Percentiles rank a stretch among this genome's conserved stretches.
Evolutionary conservation across 2,797 vertebrate genomes (phyloP).

Genomic region (Benthosema pterotum): DNA sequence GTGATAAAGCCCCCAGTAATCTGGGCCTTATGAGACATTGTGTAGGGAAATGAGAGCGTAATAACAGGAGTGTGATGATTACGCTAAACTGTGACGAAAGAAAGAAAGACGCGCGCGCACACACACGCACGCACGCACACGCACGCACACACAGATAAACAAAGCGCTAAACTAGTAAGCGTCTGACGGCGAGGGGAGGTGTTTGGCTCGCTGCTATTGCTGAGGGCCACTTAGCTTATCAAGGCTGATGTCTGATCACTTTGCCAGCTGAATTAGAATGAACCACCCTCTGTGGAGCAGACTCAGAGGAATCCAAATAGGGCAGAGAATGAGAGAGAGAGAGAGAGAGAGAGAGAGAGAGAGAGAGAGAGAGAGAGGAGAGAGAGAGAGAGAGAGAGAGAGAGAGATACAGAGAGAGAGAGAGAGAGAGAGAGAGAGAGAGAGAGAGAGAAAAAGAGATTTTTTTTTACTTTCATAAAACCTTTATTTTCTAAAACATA

Average conservation of each 20-base stretch:
- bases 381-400: neutral
- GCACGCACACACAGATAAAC: constrained; percentile 24
- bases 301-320: constrained; percentile 57
- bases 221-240: constrained; percentile 74
- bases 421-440: neutral
- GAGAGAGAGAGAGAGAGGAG: neutral
- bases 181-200: constrained; percentile 61
- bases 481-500: too few relatives aligned
- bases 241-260: constrained; percentile 64
- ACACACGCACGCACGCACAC: constrained; percentile 43
- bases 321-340: constrained; percentile 37
- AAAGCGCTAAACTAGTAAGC: constrained; percentile 29
- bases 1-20: constrained; percentile 69
- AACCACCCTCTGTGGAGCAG: constrained; percentile 56
- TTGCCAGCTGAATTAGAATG: constrained; percentile 72
- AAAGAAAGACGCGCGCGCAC: constrained; percentile 43
- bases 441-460: neutral
- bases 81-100: constrained; percentile 40
- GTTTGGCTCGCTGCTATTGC: constrained; percentile 60
- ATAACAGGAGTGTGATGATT: constrained; percentile 44
- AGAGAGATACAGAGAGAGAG: neutral
- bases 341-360: constrained; percentile 7
- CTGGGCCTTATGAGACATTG: constrained; percentile 55
- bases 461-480: too few relatives aligned
- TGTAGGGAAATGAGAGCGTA: constrained; percentile 46